phyloP scores from a whole-genome alignment of 2,888 invertebrate species.

The Ernsta delagoae region DNA sequence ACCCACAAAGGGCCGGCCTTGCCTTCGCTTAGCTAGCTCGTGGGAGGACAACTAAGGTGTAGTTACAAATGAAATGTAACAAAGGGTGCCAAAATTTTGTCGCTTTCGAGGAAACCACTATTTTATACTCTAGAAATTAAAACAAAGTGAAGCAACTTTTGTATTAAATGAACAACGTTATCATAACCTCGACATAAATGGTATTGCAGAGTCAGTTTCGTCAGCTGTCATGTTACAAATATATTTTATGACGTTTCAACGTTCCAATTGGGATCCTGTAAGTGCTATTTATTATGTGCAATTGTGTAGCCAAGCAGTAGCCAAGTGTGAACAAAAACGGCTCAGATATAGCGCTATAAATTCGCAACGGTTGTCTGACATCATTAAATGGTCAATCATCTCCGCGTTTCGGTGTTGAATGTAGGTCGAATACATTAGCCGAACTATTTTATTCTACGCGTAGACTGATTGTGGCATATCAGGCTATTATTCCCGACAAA shows the following conservation, averaged over 20 bases:
- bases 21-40: constrained; percentile 67
- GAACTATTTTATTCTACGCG: constrained; percentile 54
- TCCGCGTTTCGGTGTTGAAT: constrained; percentile 60
- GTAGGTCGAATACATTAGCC: constrained; percentile 70
- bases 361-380: constrained; percentile 67
- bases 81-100: constrained; percentile 17
- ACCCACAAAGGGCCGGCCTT: constrained; percentile 78
- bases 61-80: constrained; percentile 29
- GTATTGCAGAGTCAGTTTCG: constrained; percentile 2
- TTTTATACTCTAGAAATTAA: not conserved
- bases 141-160: not conserved
- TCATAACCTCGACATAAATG: not conserved
- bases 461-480: constrained; percentile 33
- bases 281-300: constrained; percentile 28
- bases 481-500: constrained; percentile 26
- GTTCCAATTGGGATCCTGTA: constrained; percentile 21
- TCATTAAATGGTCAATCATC: constrained; percentile 77
- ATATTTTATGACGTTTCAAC: constrained; percentile 25
- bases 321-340: constrained; percentile 24
- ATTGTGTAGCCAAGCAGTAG: constrained; percentile 27
- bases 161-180: not conserved
- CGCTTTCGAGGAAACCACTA: not conserved
- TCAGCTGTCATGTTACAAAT: constrained; percentile 15
- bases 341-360: constrained; percentile 46
- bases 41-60: constrained; percentile 60